Conservation (phyloP, 2,797 vertebrate genomes). For the Margarornis squamiger region DNA sequence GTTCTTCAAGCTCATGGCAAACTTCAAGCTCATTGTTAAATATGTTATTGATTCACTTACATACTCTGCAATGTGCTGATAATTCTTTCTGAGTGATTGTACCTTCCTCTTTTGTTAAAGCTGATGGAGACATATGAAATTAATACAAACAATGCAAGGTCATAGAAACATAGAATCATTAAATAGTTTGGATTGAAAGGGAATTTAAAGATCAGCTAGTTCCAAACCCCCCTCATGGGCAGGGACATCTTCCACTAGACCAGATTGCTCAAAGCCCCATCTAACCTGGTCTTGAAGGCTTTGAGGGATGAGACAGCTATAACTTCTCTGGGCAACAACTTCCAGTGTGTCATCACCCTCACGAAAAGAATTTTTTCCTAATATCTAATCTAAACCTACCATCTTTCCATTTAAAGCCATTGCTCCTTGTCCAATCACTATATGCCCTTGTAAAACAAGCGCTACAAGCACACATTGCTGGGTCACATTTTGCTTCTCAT, state of each 20-base stretch:
- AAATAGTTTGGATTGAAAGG: neutral
- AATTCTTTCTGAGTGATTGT: neutral
- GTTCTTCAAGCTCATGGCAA: neutral
- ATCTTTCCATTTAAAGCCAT: neutral
- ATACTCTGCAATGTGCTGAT: neutral
- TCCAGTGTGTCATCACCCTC: neutral
- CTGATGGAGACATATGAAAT: neutral
- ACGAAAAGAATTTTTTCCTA: neutral
- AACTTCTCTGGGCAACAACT: too few species aligned
- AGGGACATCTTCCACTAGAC: neutral
- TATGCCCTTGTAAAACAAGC: neutral
- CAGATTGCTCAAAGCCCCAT: neutral
- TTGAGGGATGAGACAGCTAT: neutral
- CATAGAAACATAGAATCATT: neutral
- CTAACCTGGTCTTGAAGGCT: neutral
- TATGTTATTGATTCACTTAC: neutral
- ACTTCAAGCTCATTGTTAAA: neutral
- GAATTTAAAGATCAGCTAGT: neutral
- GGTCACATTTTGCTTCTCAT: too few species aligned
- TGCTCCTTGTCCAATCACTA: neutral
- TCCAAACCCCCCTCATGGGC: neutral
- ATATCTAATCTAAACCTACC: neutral
- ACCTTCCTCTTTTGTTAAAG: neutral
- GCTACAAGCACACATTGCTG: too few species aligned
- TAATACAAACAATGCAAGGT: neutral